These are phyloP conservation scores for Brevimyrus niger DNA, from an alignment of 2,113 vertebrate genomes.

Conservation along the genomic window DNA sequence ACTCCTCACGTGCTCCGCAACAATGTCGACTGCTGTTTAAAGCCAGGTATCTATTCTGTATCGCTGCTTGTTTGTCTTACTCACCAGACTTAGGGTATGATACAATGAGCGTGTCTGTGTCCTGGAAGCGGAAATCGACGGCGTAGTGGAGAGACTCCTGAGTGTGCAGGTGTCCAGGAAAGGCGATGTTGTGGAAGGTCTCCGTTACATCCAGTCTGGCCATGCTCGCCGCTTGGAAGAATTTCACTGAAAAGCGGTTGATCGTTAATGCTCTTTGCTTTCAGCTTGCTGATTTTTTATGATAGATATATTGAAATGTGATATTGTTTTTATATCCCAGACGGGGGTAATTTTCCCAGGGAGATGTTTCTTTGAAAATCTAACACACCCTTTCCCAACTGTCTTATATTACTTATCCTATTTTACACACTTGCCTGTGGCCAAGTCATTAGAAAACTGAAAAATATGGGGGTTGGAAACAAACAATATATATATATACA, in stretches of 20 bases:
- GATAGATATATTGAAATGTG: not conserved
- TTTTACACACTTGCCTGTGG: not conserved
- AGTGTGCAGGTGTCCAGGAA: conserved; percentile 72
- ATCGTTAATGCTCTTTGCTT: not conserved
- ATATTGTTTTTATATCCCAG: not conserved
- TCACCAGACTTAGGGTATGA: conserved; percentile 81
- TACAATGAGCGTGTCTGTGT: conserved; percentile 65
- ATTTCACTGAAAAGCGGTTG: not conserved
- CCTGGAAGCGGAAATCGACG: conserved; percentile 56
- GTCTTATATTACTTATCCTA: not conserved
- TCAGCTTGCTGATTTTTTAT: not conserved
- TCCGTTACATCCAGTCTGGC: conserved; percentile 63
- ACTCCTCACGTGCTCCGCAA: not conserved
- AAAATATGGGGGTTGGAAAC: not conserved
- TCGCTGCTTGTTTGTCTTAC: not conserved
- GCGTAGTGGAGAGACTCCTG: conserved; percentile 61
- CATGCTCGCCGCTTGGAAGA: conserved; percentile 43
- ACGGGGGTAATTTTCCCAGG: not conserved
- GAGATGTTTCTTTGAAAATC: not conserved
- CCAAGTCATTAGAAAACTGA: not conserved
- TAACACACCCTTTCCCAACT: not conserved
- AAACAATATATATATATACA: too few relatives aligned
- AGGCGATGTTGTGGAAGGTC: conserved; percentile 52
- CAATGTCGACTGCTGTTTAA: not conserved
- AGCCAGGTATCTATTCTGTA: not conserved